Evolutionary conservation across 2,113 vertebrate species (phyloP), one percentile per base, ranked within the genome.

Genomic region (Atherinomorus stipes): DNA sequence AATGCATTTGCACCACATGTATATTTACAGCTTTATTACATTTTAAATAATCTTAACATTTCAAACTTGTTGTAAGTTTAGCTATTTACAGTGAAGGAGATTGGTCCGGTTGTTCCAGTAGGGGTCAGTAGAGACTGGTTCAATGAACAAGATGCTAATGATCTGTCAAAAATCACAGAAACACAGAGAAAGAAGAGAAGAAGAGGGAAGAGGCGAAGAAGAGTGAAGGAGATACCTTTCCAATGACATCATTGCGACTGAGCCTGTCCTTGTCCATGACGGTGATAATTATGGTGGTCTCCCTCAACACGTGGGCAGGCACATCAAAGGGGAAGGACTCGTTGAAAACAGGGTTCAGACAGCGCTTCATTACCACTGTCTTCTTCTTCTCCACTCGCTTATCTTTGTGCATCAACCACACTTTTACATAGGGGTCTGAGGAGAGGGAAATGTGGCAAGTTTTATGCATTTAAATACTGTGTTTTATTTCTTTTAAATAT

Each of bases 371-470:
- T 6, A 96, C 96, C 88, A 98, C 96, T 0, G 98, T 99, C 95
- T 99, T 99, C 93, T 98, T 99, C 94, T 99, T 99, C 86, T 99
- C 97, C 84, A 99, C 97, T 5, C 97, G 93, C 84, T 98, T 99
- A 92, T 99, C 98, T 90, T 99, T 99, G 93, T 98, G 95, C 98
- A 99, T 99, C 89, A 99, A 93, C 97, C 98, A 99, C 87, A 99
- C 94, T 91, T 99, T 99, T 78, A 99, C 98, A 0, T 99, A 99
- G 67, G 98, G 98, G 81, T 99, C 98, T 99, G 85, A 45, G 62
- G 68, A 83, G 72, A 75, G 40, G 12, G 23, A 63, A 25, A 81
- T 15, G 4, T 9, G 4, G 1, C 21, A 9, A 40, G 53, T 69
- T 61, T 23, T 8, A 37, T 34, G 37, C 94, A 95, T 4, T 22